A percentile compares a stretch with the other conserved stretches of the same genome.
These are phyloP conservation scores for Hyperoplus immaculatus DNA, from an alignment of 2,797 vertebrate genomes.

Conservation along the genomic window DNA sequence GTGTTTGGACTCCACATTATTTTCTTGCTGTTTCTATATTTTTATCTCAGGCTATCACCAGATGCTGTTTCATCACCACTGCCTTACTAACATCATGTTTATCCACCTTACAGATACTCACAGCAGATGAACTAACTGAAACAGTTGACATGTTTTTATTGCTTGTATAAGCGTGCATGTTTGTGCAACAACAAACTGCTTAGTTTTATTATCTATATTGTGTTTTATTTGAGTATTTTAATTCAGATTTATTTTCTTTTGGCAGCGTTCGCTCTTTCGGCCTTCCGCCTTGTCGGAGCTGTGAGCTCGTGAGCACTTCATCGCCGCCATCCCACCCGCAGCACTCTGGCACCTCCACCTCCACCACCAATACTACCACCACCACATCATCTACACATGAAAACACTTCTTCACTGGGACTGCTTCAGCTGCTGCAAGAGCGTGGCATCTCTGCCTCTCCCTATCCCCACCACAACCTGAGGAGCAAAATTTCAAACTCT, in stretches of 20 bases:
- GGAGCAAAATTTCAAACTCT: constrained; percentile 16
- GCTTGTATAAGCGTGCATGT: constrained; percentile 16
- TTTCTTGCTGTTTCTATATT: constrained; percentile 14
- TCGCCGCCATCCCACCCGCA: constrained; percentile 47
- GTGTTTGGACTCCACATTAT: not conserved
- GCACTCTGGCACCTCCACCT: constrained; percentile 28
- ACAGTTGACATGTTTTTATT: not conserved
- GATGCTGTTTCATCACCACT: constrained; percentile 3
- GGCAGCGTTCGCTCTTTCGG: constrained; percentile 85
- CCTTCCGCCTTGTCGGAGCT: constrained; percentile 87
- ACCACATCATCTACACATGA: constrained; percentile 31
- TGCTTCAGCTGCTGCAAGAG: constrained; percentile 84
- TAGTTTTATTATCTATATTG: not conserved
- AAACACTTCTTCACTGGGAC: constrained; percentile 75
- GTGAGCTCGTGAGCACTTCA: constrained; percentile 84
- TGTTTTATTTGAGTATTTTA: not conserved
- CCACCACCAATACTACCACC: constrained; percentile 27
- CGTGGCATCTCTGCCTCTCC: constrained; percentile 84
- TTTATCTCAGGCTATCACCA: constrained; percentile 30
- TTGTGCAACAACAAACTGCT: not conserved
- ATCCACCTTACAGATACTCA: constrained; percentile 33
- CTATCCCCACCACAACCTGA: constrained; percentile 33
- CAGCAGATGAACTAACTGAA: constrained; percentile 28
- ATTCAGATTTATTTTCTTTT: constrained; percentile 21
- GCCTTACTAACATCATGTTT: constrained; percentile 36